These are phyloP conservation scores for Nerophis lumbriciformis DNA, from an alignment of 2,113 vertebrate species.

Conservation along the genomic window DNA sequence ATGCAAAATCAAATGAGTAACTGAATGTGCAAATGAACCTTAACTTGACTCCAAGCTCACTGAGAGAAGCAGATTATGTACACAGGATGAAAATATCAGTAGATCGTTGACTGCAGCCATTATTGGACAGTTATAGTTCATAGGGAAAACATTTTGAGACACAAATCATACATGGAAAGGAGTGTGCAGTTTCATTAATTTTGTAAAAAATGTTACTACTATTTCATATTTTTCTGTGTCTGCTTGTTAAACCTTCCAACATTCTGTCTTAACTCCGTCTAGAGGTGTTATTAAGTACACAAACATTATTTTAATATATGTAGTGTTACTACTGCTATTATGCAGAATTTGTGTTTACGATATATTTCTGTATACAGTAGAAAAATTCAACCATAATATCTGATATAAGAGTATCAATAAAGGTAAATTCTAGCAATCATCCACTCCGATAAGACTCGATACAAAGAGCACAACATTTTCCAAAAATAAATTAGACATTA, in stretches of 20 bases:
- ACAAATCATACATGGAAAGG: no score
- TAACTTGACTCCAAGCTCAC: constrained; percentile 5
- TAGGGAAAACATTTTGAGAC: no score
- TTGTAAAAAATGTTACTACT: no score
- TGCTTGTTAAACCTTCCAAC: no score
- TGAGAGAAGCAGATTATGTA: constrained; percentile 12
- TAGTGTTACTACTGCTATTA: not conserved
- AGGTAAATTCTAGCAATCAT: not conserved
- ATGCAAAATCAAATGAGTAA: constrained; percentile 2
- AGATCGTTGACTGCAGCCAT: not conserved
- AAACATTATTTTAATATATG: no score
- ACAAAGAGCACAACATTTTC: constrained; percentile 20
- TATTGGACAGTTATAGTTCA: no score
- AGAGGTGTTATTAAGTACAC: no score
- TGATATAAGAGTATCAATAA: not conserved
- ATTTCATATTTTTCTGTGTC: no score
- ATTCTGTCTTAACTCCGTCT: no score
- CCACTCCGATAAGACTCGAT: not conserved
- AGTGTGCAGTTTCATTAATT: no score
- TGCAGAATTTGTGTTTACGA: constrained; percentile 1
- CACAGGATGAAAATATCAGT: constrained; percentile 12
- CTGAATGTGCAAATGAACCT: constrained; percentile 26
- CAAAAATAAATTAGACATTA: constrained; percentile 8
- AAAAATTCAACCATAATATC: not conserved
- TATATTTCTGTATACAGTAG: constrained; percentile 2